Evolutionary conservation across 2,113 vertebrate genomes (phyloP).

Genomic region (Eurypyga helias): DNA sequence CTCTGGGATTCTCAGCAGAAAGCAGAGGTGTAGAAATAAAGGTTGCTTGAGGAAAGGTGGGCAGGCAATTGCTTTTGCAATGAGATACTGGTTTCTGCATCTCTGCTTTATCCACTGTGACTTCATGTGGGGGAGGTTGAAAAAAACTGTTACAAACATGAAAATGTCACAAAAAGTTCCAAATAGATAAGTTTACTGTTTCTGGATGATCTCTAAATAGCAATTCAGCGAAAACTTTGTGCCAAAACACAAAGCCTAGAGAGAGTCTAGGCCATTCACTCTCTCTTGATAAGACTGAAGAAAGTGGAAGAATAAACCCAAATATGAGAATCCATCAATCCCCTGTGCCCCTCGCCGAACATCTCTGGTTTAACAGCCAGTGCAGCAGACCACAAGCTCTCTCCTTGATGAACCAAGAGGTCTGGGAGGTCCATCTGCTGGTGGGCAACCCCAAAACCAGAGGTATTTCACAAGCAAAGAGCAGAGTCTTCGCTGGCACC

Average conservation of each 20-base stretch:
- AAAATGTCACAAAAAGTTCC: neutral
- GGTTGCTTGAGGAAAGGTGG: neutral
- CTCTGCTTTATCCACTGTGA: neutral
- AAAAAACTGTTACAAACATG: neutral
- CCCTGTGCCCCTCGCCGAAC: neutral
- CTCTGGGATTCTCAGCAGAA: neutral
- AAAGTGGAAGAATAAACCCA: neutral
- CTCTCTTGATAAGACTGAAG: neutral
- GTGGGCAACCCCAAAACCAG: accelerated
- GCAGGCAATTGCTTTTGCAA: neutral
- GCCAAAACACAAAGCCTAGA: neutral
- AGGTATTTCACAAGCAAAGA: neutral
- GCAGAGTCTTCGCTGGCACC: neutral
- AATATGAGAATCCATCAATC: neutral
- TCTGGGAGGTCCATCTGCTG: neutral
- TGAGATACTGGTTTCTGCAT: neutral
- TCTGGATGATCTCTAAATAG: neutral
- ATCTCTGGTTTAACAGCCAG: neutral
- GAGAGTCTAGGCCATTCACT: neutral
- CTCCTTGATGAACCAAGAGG: neutral
- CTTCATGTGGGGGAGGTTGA: neutral
- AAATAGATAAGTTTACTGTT: neutral
- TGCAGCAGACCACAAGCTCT: neutral
- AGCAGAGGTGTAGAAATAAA: neutral
- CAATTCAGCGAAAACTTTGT: neutral